Evolutionary conservation across 2,888 invertebrate species (phyloP).

Genomic region (Clivina fossor): DNA sequence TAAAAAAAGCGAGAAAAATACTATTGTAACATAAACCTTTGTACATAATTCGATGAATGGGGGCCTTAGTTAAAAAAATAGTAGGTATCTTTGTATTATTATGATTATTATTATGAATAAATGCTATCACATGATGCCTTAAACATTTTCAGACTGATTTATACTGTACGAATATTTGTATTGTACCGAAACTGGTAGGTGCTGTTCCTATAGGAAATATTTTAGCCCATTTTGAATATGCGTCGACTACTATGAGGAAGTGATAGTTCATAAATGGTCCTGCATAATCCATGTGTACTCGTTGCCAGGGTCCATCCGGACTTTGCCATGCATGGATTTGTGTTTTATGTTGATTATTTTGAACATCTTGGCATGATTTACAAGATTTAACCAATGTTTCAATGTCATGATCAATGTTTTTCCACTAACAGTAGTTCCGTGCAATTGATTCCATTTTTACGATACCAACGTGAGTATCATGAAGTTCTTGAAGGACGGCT

Average conservation of each 20-base stretch:
- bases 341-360: conserved; percentile 26
- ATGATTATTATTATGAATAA: too few relatives aligned
- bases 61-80: too few relatives aligned
- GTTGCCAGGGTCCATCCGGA: conserved; percentile 37
- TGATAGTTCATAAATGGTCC: conserved; percentile 36
- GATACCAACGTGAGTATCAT: conserved; percentile 31
- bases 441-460: conserved; percentile 36
- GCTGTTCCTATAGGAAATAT: too few relatives aligned
- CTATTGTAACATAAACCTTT: too few relatives aligned
- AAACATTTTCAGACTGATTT: too few relatives aligned
- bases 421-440: conserved; percentile 37
- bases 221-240: conserved; percentile 38
- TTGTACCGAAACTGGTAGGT: too few relatives aligned
- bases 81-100: too few relatives aligned
- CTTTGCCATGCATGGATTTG: conserved; percentile 39
- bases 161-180: too few relatives aligned
- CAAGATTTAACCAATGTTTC: conserved; percentile 27
- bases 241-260: conserved; percentile 34
- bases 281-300: conserved; percentile 43
- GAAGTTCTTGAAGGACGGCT: conserved; percentile 29
- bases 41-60: too few relatives aligned
- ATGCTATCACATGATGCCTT: too few relatives aligned
- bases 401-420: conserved; percentile 32
- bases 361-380: conserved; percentile 23
- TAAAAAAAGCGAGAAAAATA: too few relatives aligned